Base-by-base conservation (phyloP, 1,140 invertebrate species). In the Tachypleus tridentatus region DNA sequence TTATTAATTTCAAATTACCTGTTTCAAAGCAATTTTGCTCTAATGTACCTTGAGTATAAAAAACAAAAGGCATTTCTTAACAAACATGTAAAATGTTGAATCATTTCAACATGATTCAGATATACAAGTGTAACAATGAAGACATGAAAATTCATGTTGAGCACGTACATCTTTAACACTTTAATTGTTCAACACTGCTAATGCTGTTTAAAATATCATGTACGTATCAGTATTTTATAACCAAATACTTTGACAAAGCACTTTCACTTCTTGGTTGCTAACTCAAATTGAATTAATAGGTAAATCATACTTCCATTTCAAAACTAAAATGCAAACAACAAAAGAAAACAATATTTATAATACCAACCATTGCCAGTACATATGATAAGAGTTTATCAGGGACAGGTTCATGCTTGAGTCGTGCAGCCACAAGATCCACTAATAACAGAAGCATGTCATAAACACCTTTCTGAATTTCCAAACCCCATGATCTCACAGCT, bases 381-480 rank as follows among this genome's bases (percentile, higher is more conserved):
- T 75, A 68, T 5, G 62, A 73, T 62, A 80, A 69, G 48, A 80
- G 69, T 11, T 64, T 65, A 29, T 73, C 65, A 49, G 76, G 77
- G 47, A 81, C 71, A 47, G 76, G 74, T 47, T 73, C 70, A 64
- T 77, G 73, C 64, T 77, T 74, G 51, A 81, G 70, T 52, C 77
- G 71, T 6, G 75, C 74, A 8, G 77, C 75, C n/a, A 80, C 74
- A 54, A 82, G 70, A 63, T 81, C 80, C 53, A 81, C 71, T 53
- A 82, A 73, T 49, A 82, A 68, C 51, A 77, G 74, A 48, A 78
- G 70, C 81, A 82, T 82, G 64, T 76, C 76, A 65, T 76, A 77
- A 57, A 82, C 79, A 3, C 81, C 81, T 70, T 81, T 78, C 67
- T 82, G 81, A 50, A 82, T 79, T 66, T 82, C 81, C 62, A 73